Evolutionary conservation across 2,113 vertebrate genomes (phyloP).

Genomic region (Elephantulus edwardii): DNA sequence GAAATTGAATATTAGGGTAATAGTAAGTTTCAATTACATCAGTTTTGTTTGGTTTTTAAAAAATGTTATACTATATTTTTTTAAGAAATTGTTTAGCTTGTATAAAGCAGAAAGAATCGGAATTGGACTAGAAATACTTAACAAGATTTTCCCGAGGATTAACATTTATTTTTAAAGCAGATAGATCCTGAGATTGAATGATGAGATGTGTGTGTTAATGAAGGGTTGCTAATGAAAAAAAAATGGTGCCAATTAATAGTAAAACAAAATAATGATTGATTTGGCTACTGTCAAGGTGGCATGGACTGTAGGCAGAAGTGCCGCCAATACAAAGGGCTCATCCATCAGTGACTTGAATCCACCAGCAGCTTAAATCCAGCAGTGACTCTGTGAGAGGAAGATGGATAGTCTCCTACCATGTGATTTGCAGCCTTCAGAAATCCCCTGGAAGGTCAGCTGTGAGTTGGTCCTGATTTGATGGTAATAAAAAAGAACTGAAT

Average conservation of each 20-base stretch:
- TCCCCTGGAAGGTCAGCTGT: too few relatives aligned
- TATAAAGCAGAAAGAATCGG: not conserved
- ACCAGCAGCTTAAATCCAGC: too few relatives aligned
- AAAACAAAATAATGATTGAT: conserved; percentile 10
- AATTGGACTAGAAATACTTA: not conserved
- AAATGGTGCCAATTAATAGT: not conserved
- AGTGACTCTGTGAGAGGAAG: too few relatives aligned
- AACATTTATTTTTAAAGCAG: not conserved
- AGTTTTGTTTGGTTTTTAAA: not conserved
- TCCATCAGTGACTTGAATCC: too few relatives aligned
- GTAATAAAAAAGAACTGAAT: too few relatives aligned
- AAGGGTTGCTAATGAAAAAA: not conserved
- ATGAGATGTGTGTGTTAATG: not conserved
- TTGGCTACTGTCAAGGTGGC: not conserved
- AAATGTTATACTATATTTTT: too few relatives aligned
- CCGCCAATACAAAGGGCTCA: too few relatives aligned
- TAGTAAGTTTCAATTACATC: conserved; percentile 24
- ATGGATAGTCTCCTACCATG: too few relatives aligned
- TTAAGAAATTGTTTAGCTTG: not conserved
- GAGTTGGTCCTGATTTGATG: too few relatives aligned
- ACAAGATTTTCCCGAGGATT: conserved; percentile 5
- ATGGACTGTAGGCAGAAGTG: too few relatives aligned
- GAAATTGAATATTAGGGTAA: not conserved
- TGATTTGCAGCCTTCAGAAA: too few relatives aligned
- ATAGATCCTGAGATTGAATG: not conserved